Evolutionary conservation across 2,888 invertebrate genomes (phyloP).

Genomic region (Sphecodes monilicornis): DNA sequence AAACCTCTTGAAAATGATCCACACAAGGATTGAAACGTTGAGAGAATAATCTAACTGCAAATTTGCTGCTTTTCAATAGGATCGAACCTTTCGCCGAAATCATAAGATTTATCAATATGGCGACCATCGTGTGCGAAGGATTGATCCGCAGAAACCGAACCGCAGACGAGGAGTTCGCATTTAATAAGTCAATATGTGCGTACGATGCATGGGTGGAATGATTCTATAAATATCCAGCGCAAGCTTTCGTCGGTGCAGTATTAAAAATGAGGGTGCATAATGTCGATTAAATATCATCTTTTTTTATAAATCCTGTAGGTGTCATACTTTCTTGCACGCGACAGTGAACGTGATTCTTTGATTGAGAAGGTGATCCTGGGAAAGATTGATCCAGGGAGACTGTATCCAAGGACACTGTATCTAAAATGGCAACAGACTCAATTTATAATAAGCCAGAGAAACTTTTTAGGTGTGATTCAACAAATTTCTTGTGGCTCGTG

Average conservation of each 20-base stretch:
- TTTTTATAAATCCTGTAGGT: neutral
- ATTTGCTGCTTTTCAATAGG: too few relatives aligned
- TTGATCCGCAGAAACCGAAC: too few relatives aligned
- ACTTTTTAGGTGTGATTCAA: neutral
- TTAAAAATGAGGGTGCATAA: neutral
- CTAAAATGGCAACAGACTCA: too few relatives aligned
- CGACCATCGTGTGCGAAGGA: too few relatives aligned
- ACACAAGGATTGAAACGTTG: too few relatives aligned
- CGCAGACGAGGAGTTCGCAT: too few relatives aligned
- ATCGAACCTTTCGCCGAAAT: too few relatives aligned
- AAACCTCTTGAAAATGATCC: too few relatives aligned
- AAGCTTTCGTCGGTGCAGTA: neutral
- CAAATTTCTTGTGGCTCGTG: neutral
- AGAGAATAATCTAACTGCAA: too few relatives aligned
- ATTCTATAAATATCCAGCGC: neutral
- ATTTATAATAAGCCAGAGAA: neutral
- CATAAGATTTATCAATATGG: too few relatives aligned
- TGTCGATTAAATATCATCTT: conserved; percentile 5
- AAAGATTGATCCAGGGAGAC: neutral
- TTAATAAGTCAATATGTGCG: neutral
- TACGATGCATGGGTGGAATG: neutral
- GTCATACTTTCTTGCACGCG: neutral
- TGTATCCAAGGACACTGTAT: too few relatives aligned
- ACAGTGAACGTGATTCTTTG: neutral
- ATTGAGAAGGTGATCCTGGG: neutral